A percentile compares a stretch with the other conserved stretches of the same genome.
Evolutionary conservation across 1,140 invertebrate species (phyloP).

Genomic region (Nasonia vitripennis): DNA sequence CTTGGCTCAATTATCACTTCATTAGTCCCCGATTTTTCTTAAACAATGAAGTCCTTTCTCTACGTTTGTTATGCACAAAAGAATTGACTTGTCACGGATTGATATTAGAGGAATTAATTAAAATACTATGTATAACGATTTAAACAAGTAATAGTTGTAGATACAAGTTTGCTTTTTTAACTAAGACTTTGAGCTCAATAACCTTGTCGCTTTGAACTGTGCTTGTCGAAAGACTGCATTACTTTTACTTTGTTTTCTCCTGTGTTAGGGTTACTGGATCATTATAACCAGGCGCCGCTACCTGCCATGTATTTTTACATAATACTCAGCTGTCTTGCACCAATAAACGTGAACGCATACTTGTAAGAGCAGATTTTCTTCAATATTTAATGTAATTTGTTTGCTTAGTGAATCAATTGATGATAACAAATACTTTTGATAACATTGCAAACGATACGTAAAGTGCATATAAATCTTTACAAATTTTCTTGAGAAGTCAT

Average conservation of each 20-base stretch:
- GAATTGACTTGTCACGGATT: slow-evolving; percentile 30
- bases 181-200: not conserved
- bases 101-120: slow-evolving; percentile 5
- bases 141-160: not conserved
- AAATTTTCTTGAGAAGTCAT: not conserved
- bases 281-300: not conserved
- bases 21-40: not conserved
- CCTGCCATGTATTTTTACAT: slow-evolving; percentile 19
- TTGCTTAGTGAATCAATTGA: not conserved
- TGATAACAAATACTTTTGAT: not conserved
- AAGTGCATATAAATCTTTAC: too few relatives aligned
- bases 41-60: not conserved
- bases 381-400: not conserved
- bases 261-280: not conserved
- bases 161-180: slow-evolving; percentile 10
- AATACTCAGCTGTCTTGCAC: slow-evolving; percentile 34
- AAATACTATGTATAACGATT: not conserved
- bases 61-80: slow-evolving; percentile 43
- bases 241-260: slow-evolving; percentile 15
- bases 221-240: slow-evolving; percentile 30
- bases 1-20: slow-evolving; percentile 18
- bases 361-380: slow-evolving; percentile 17
- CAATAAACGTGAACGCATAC: slow-evolving; percentile 4
- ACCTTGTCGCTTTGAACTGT: slow-evolving; percentile 21
- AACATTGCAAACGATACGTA: not conserved